Base-by-base conservation (phyloP, 37 sponge, comb jelly and placozoan species). In the Cladorhizidae sp. region DNA sequence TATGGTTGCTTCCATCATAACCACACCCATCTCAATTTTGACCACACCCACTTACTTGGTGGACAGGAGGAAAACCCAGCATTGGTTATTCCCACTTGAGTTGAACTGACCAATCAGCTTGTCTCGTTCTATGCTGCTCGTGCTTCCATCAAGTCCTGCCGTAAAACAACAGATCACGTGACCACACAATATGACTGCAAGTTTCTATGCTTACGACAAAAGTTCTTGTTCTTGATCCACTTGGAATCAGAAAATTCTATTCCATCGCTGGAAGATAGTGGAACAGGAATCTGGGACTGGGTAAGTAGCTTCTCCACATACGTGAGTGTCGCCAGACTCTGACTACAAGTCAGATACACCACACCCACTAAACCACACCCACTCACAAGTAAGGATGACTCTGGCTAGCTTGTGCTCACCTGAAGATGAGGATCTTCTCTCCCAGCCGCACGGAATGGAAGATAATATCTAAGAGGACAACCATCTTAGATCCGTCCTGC, bases 361-460 rank as follows among this genome's bases (percentile, higher is more conserved):
- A 51, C 45, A 40, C 28, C 38, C 25, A 8, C 61, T 33, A 28
- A 1, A 67, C 38, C 37, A 54, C 22, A 54, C 58, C 56, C 12
- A 56, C 7, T 55, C n/a, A n/a, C n/a, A n/a, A n/a, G n/a, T n/a
- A n/a, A n/a, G n/a, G n/a, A n/a, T n/a, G 61, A 1, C 32, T 75
- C 23, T 26, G 36, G 54, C 6, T 73, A 12, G n/a, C 67, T 45
- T 17, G 43, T 2, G 0, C 59, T 64, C 39, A 93, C 92, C 95
- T 93, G 80, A 91, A 97, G 6, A 97, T 72, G 11, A 97, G 86
- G 25, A 98, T 40, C 75, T 85, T 88, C 67, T 98, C 99, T 11
- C 99, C 95, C 41, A 83, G 12, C 26, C 82, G 74, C 11, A 98
- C 95, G 15, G 91, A 76, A 25, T 73, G 67, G 40, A 94, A 90